Base-by-base conservation (phyloP, 2,888 invertebrate genomes). In the Heteromyza rotundicornis region DNA sequence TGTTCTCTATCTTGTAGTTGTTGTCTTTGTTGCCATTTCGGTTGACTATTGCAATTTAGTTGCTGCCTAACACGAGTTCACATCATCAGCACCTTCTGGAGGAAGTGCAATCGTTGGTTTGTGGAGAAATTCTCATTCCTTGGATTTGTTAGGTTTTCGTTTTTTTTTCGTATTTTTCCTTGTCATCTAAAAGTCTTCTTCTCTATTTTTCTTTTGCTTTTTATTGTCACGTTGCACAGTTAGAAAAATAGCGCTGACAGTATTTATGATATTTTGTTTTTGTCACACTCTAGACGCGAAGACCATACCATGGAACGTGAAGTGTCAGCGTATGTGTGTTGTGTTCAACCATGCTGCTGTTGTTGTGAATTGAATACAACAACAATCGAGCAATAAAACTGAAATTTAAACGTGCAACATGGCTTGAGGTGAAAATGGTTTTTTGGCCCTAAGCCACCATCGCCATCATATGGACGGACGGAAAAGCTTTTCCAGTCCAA, bases 171-270 rank as follows among this genome's bases (percentile, higher is more conserved):
- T 12, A 12, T 12, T 8, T 32, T 32, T 8, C 32, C 32, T 12
- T 12, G 32, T 32, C 12, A 12, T 12, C 32, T 5, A 32, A 12
- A n/a, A n/a, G n/a, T n/a, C n/a, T n/a, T n/a, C n/a, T n/a, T n/a
- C n/a, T n/a, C n/a, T n/a, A n/a, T n/a, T n/a, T n/a, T n/a, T n/a
- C n/a, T n/a, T n/a, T n/a, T n/a, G n/a, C n/a, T n/a, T n/a, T n/a
- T n/a, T n/a, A n/a, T 32, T 40, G n/a, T 40, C 40, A 40, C 40
- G 40, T 40, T 40, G 40, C 40, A 40, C 16, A 40, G 40, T 40
- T 40, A n/a, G 40, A 40, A 7, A 12, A 32, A 5, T 32, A 12
- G 7, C n/a, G 40, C n/a, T 40, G 40, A 40, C 40, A 7, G 40
- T 7, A 40, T 40, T 40, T 40, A 40, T 40, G 40, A 40, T 40